phyloP scores from a whole-genome alignment of 1,140 invertebrate genomes.

The Macrocentrus cingulum region DNA sequence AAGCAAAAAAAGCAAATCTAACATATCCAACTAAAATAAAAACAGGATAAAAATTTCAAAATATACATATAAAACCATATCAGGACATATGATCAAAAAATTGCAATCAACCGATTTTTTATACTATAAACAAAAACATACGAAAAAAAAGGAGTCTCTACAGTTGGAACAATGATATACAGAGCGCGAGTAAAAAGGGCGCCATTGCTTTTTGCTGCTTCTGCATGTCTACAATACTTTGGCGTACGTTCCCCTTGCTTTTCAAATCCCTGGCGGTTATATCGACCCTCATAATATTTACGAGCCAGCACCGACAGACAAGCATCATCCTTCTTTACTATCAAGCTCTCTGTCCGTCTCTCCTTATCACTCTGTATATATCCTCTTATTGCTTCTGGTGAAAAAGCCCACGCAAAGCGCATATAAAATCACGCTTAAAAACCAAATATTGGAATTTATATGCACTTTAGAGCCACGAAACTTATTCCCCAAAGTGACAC shows the following conservation, averaged over 20 bases:
- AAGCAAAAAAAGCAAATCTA: no score
- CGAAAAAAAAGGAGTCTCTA: no score
- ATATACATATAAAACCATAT: no score
- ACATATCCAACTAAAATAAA: no score
- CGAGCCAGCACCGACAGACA: conserved; percentile 38
- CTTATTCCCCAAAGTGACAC: conserved; percentile 25
- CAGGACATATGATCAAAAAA: no score
- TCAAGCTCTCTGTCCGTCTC: conserved; percentile 19
- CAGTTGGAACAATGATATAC: no score
- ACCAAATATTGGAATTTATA: conserved; percentile 49
- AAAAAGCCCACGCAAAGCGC: conserved; percentile 40
- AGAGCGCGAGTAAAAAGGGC: no score
- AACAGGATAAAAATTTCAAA: no score
- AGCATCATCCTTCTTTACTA: conserved; percentile 11
- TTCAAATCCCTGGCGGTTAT: conserved; percentile 52
- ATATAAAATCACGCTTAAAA: conserved; percentile 53
- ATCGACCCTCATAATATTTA: conserved; percentile 56
- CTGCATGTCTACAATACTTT: no score
- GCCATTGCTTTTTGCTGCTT: no score
- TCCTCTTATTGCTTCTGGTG: conserved; percentile 6
- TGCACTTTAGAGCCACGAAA: conserved; percentile 24
- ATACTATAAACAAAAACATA: no score
- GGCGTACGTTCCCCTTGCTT: conserved; percentile 25
- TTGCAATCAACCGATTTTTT: no score
- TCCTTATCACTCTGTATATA: conserved; percentile 4